Evolutionary conservation across 1,140 invertebrate genomes (phyloP), one percentile per base, ranked within the genome.

Genomic region (Hormaphis cornu): DNA sequence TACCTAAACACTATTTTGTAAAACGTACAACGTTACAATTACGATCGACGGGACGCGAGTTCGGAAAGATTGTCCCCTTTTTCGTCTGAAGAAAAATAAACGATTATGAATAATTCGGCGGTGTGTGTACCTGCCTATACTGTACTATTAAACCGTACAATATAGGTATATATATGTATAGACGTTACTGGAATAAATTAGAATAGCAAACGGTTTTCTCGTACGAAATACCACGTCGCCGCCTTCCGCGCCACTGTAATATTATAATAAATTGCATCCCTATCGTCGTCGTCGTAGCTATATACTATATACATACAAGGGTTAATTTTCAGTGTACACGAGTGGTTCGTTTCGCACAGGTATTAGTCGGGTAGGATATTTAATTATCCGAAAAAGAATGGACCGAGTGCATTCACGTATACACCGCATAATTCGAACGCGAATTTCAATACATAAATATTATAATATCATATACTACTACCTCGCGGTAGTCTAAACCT

Each of bases 341-440:
- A 66, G 59, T 48, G 59, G 44, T 66, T 66, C 59, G 28, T 66
- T 66, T 66, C 59, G 59, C 59, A 66, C 59, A 66, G 59, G 59
- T 66, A 66, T 66, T 66, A 66, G 26, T 18, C 10, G 59, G 59
- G 59, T 35, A 33, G 42, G 59, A 50, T 66, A 66, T 66, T 66
- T 48, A 66, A 66, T 66, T 66, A 66, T 48, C 59, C 42, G 24
- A 48, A 33, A 66, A 59, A 46, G 33, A 66, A 66, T 20, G 59
- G 44, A 40, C 20, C 12, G 16, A 58, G 20, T 22, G 28, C 54
- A 8, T 58, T 35, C 2, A 18, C 2, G 33, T 40, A 7, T n/a
- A n/a, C n/a, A n/a, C 5, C 14, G 54, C 33, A 58, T 58, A 58
- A 58, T 58, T 58, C 37, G 24, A 24, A 14, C 37, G 22, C 20